Base-by-base conservation (phyloP, 2,888 invertebrate species). In the Lepidocyrtinus sp. region DNA sequence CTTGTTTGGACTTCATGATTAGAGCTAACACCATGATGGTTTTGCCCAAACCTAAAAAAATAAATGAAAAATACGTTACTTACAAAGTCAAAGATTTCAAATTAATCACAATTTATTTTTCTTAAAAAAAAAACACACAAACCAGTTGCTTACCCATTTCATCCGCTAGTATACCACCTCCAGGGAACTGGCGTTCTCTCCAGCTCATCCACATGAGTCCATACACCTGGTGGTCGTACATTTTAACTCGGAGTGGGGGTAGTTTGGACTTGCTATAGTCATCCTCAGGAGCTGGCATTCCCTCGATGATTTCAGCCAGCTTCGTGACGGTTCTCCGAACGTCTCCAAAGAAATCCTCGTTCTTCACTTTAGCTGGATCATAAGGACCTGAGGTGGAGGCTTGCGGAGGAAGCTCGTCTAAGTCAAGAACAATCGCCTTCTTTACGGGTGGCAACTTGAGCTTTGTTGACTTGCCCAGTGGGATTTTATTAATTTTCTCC, bases 201-300 rank as follows among this genome's bases (percentile, higher is more conserved):
- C 97, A 98, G 21, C 91, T 87, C 87, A 98, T 90, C 97, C 98
- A 98, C 12, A 94, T 92, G 0, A 98, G 89, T 0, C 96, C 98
- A 87, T 94, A 93, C 83, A 92, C 91, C 89, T 98, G 98, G 89
- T 98, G 96, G 9, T 91, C 90, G 94, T 96, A 94, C 1, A 98
- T 89, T 7, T 89, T 83, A 0, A 94, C 90, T 87, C 26, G 59
- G 7, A 90, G 88, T 0, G 91, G 92, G 9, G 67, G 75, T 12
- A 25, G 12, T 0, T 1, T 25, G 1, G 61, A 9, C 25, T 90
- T 88, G 9, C 91, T 89, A 76, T 91, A 88, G 85, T 93, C 93
- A 0, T 85, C 80, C 26, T 67, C 65, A 0, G 83, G 79, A 36
- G 69, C 25, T 1, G 85, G 85, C 82, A 83, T 83, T 0, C 36